A percentile compares a stretch with the other conserved stretches of the same genome.
phyloP scores from a whole-genome alignment of 2,797 vertebrate species.

The Spizella passerina region DNA sequence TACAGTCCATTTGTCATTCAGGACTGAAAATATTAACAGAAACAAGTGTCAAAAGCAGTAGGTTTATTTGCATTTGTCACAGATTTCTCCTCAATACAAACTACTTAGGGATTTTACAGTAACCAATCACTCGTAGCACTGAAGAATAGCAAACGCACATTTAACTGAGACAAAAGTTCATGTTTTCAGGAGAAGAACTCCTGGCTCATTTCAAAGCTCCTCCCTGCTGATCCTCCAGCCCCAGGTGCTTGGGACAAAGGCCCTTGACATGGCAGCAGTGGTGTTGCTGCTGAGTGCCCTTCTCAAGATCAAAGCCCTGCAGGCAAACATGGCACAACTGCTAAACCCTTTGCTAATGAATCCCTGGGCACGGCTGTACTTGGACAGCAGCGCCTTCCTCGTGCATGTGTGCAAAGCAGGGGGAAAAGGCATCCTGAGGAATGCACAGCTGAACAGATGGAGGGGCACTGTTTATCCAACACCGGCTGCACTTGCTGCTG shows the following conservation, averaged over 20 bases:
- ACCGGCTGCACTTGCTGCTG: neutral
- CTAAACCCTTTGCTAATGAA: neutral
- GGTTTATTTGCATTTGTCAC: neutral
- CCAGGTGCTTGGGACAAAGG: neutral
- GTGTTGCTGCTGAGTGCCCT: neutral
- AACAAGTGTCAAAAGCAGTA: neutral
- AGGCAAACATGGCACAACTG: neutral
- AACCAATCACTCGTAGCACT: neutral
- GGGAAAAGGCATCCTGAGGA: neutral
- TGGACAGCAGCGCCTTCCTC: fast-evolving
- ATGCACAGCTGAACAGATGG: neutral
- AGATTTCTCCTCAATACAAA: neutral
- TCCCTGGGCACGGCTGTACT: neutral
- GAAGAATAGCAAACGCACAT: neutral
- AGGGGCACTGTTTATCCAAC: neutral
- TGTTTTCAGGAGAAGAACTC: neutral
- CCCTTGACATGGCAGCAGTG: fast-evolving
- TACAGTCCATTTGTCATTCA: neutral
- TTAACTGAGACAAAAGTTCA: neutral
- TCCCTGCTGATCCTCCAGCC: neutral
- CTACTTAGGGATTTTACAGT: neutral
- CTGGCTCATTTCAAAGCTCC: neutral
- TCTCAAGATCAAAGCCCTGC: conserved; percentile 14
- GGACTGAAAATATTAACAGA: neutral
- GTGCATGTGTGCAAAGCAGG: neutral